Evolutionary conservation across 2,888 invertebrate species (phyloP).

Genomic region (Cephus runcator): DNA sequence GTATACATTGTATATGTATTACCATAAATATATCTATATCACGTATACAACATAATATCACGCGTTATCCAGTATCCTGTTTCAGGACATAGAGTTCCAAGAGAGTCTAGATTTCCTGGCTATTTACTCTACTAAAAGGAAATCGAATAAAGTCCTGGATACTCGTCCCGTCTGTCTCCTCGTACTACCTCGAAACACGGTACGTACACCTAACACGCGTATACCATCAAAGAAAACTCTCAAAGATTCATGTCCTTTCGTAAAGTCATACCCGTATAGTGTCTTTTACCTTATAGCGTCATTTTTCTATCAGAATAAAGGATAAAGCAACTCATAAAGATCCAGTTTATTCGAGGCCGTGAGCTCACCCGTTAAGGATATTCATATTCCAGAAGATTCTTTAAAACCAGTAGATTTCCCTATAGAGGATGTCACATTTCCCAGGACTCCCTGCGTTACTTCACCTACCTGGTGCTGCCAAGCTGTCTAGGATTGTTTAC

Average conservation of each 20-base stretch:
- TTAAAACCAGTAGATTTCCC: not conserved
- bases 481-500: not conserved
- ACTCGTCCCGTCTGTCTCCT: not conserved
- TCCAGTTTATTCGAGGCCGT: not conserved
- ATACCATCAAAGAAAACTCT: not conserved
- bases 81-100: not conserved
- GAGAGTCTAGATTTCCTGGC: not conserved
- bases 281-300: not conserved
- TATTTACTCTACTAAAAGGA: not conserved
- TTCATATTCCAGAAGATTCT: not conserved
- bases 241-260: not conserved
- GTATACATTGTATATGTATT: not conserved
- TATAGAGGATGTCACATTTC: not conserved
- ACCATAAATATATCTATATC: not conserved
- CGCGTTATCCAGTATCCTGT: not conserved
- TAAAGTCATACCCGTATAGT: not conserved
- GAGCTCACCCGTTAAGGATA: not conserved
- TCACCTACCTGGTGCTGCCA: not conserved
- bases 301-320: not conserved
- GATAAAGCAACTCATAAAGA: not conserved
- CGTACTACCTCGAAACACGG: not conserved
- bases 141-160: not conserved
- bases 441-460: not conserved
- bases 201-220: not conserved
- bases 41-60: not conserved